phyloP scores from a whole-genome alignment of 2,888 invertebrate species.

The Cephus sareptanus region DNA sequence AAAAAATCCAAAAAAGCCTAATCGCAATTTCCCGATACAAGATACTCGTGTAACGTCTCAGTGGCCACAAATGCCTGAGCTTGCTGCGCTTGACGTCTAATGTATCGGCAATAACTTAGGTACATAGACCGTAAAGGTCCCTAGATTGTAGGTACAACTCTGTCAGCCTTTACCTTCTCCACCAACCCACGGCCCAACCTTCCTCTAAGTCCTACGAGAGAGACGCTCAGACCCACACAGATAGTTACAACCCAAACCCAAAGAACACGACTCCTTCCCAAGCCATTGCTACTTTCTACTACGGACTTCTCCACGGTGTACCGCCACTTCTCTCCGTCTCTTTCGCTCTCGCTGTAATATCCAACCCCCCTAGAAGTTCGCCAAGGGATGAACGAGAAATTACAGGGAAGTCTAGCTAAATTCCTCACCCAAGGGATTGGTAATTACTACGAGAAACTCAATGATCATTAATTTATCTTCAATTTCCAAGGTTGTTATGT shows the following conservation, averaged over 20 bases:
- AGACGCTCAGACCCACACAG: background rate
- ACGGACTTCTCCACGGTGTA: background rate
- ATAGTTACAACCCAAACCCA: background rate
- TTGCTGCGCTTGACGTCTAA: constrained; percentile 53
- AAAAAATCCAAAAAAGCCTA: background rate
- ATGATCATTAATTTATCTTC: constrained; percentile 48
- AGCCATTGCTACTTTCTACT: background rate
- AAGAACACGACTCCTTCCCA: background rate
- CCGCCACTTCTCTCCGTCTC: background rate
- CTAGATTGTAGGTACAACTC: too few species aligned
- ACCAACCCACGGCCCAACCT: too few species aligned
- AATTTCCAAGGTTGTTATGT: constrained; percentile 30
- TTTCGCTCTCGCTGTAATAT: background rate
- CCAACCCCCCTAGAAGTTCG: constrained; percentile 41
- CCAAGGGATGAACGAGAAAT: constrained; percentile 53
- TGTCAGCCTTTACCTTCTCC: too few species aligned
- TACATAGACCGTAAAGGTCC: constrained; percentile 9
- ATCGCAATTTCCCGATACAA: too few species aligned
- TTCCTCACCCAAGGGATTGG: constrained; percentile 48
- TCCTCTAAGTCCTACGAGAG: too few species aligned
- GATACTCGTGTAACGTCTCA: constrained; percentile 14
- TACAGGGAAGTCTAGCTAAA: constrained; percentile 50
- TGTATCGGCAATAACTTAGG: constrained; percentile 57
- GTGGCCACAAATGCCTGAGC: constrained; percentile 15
- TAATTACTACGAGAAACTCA: constrained; percentile 48